A percentile compares a stretch with the other conserved stretches of the same genome.
Conservation (phyloP, 2,113 vertebrate species). For the Ranitomeya imitator region DNA sequence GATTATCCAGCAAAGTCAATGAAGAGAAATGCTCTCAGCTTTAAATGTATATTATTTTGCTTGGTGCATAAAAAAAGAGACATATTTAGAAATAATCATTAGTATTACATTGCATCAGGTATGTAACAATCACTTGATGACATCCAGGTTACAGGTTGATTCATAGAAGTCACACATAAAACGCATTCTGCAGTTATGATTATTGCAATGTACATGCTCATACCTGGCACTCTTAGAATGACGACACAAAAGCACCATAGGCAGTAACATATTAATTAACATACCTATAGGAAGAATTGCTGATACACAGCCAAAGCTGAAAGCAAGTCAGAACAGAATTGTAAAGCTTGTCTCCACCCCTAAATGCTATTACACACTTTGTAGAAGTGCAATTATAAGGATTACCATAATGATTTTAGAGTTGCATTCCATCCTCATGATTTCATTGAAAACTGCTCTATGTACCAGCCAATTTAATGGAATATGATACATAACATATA, state of each 20-base stretch:
- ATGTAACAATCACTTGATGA: neutral
- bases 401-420: neutral
- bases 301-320: neutral
- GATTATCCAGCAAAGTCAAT: neutral
- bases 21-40: neutral
- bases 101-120: neutral
- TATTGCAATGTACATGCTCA: conserved; percentile 7
- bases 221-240: conserved; percentile 1
- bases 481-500: neutral
- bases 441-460: neutral
- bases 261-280: conserved; percentile 6
- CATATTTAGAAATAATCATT: neutral
- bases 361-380: neutral
- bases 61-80: neutral
- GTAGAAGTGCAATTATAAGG: neutral
- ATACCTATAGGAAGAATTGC: neutral
- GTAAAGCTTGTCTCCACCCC: neutral
- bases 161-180: conserved; percentile 8
- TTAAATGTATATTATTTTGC: neutral
- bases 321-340: neutral
- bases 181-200: conserved; percentile 11
- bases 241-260: neutral
- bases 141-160: neutral
- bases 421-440: neutral
- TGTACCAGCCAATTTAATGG: neutral